Evolutionary conservation across 1,140 invertebrate genomes (phyloP).

Genomic region (Lordiphosa clarofinis): DNA sequence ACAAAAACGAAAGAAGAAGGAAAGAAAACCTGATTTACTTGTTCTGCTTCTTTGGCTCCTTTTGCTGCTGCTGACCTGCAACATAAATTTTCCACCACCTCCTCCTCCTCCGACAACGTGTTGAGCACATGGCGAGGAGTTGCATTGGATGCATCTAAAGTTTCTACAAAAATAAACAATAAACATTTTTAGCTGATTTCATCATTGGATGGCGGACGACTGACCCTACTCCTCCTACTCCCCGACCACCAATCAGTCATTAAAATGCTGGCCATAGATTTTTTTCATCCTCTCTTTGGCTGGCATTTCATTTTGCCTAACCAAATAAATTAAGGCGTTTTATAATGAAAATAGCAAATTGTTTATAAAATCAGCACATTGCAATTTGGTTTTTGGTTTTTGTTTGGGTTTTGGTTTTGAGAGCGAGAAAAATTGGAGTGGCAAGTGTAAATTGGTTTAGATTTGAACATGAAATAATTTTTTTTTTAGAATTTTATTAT

Average conservation of each 20-base stretch:
- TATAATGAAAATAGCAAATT: slow-evolving; percentile 54
- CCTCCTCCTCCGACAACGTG: slow-evolving; percentile 14
- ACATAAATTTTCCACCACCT: slow-evolving; percentile 46
- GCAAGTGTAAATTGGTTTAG: no score
- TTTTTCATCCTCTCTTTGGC: not conserved
- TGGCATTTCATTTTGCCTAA: not conserved
- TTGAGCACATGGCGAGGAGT: slow-evolving; percentile 30
- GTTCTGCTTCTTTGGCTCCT: slow-evolving; percentile 47
- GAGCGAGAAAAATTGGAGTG: no score
- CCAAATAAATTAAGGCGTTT: slow-evolving; percentile 17
- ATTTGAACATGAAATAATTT: no score
- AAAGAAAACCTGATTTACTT: slow-evolving; percentile 71
- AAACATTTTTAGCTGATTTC: slow-evolving; percentile 62
- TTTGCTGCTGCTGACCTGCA: slow-evolving; percentile 42
- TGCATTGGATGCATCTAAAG: slow-evolving; percentile 21
- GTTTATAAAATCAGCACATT: slow-evolving; percentile 47
- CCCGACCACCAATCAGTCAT: not conserved
- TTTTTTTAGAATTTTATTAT: no score
- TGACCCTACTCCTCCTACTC: not conserved
- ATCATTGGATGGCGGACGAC: slow-evolving; percentile 23
- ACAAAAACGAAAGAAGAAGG: not conserved
- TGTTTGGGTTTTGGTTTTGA: no score
- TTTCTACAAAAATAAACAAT: slow-evolving; percentile 49
- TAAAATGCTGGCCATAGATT: slow-evolving; percentile 7
- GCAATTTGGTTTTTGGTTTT: slow-evolving; percentile 17